phyloP scores from a whole-genome alignment of 2,113 vertebrate species.

The Trichomycterus rosablanca region DNA sequence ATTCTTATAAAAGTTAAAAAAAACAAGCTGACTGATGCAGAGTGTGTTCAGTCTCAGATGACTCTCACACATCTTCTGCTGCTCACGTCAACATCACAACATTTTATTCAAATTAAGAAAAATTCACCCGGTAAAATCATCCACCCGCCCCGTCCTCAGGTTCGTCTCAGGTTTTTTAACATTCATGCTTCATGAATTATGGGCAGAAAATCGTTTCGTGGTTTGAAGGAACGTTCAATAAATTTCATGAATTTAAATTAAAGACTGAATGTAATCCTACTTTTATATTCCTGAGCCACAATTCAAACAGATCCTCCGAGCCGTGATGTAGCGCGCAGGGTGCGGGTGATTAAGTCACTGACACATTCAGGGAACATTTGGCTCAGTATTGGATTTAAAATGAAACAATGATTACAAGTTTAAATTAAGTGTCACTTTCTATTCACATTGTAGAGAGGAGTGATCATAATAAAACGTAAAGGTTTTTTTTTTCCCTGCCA shows the following conservation, averaged over 20 bases:
- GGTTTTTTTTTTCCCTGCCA: too few species aligned
- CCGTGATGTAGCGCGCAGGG: not conserved
- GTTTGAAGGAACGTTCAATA: slow-evolving; percentile 36
- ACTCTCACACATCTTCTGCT: not conserved
- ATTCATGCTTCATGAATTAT: slow-evolving; percentile 41
- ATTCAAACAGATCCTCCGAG: slow-evolving; percentile 25
- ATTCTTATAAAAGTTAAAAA: not conserved
- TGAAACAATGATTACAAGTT: slow-evolving; percentile 1
- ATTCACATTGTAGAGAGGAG: not conserved
- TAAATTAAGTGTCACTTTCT: not conserved
- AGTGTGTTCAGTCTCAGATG: not conserved
- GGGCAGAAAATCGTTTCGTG: slow-evolving; percentile 37
- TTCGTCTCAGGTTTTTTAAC: slow-evolving; percentile 23
- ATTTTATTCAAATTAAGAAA: slow-evolving; percentile 12
- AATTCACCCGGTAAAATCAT: too few species aligned
- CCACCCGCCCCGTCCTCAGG: slow-evolving; percentile 16
- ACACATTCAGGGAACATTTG: not conserved
- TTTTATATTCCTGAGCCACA: slow-evolving; percentile 17
- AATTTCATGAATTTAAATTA: slow-evolving; percentile 43
- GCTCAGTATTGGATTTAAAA: slow-evolving; percentile 3
- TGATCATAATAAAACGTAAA: not conserved
- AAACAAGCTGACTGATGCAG: not conserved
- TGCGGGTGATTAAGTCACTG: slow-evolving; percentile 18
- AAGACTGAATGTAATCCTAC: slow-evolving; percentile 37
- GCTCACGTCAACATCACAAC: slow-evolving; percentile 6